Percentiles rank a stretch among this genome's conserved stretches.
Conservation (phyloP, 2,113 vertebrate species). For the Orientallactaga bullata region DNA sequence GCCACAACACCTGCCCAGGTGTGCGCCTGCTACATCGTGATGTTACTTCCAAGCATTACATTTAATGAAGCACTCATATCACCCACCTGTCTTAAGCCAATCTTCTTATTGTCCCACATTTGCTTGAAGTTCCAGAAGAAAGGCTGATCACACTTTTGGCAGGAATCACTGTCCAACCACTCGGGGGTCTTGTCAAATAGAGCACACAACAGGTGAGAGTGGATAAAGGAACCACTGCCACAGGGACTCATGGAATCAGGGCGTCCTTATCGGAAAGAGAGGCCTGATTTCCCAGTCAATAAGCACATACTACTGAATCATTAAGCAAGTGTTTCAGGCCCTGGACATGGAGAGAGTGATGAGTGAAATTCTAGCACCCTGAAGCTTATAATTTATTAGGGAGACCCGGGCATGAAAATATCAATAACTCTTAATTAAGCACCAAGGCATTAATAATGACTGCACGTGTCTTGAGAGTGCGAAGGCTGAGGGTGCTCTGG, state of each 20-base stretch:
- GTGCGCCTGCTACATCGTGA: neutral
- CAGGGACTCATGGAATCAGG: neutral
- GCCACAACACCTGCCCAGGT: neutral
- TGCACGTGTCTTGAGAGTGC: neutral
- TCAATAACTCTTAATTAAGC: too few relatives aligned
- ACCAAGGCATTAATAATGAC: neutral
- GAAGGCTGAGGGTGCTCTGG: neutral
- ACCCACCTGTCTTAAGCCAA: constrained; percentile 96
- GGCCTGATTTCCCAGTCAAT: neutral
- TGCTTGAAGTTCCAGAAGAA: constrained; percentile 99
- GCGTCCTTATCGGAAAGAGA: neutral
- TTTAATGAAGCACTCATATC: neutral
- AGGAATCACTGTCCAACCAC: constrained; percentile 99
- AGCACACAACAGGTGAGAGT: constrained; percentile 44
- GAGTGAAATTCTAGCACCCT: neutral
- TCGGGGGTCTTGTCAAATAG: constrained; percentile 93
- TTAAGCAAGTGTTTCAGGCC: neutral
- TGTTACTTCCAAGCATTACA: neutral
- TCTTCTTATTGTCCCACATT: constrained; percentile 99
- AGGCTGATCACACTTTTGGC: constrained; percentile 98
- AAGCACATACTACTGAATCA: neutral
- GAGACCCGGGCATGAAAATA: neutral
- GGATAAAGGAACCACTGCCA: neutral
- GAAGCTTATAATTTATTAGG: neutral
- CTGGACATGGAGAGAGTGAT: neutral